A percentile compares a stretch with the other conserved stretches of the same genome.
phyloP scores from a whole-genome alignment of 2,113 vertebrate genomes.

The Cephalopholis sonnerati region DNA sequence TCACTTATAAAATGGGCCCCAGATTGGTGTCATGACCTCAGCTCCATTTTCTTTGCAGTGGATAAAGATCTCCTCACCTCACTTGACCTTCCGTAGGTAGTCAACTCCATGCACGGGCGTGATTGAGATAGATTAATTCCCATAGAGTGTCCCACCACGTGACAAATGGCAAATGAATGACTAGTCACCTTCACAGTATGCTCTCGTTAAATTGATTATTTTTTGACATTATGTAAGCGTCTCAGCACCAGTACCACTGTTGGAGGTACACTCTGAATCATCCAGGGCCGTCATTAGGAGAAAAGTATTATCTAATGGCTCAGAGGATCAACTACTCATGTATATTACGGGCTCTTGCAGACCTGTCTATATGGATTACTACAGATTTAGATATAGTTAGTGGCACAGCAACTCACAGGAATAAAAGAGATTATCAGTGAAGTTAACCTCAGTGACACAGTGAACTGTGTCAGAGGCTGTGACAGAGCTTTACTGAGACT shows the following conservation, averaged over 20 bases:
- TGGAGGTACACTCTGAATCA: constrained; percentile 25
- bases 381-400: constrained; percentile 54
- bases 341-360: constrained; percentile 55
- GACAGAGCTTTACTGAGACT: constrained; percentile 12
- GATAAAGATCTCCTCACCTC: background rate
- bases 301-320: constrained; percentile 69
- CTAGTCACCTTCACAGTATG: constrained; percentile 42
- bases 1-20: background rate
- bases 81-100: background rate
- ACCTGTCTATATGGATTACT: constrained; percentile 65
- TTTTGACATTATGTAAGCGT: constrained; percentile 45
- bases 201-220: constrained; percentile 36
- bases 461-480: constrained; percentile 20
- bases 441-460: constrained; percentile 25
- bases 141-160: background rate
- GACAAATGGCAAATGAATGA: constrained; percentile 16
- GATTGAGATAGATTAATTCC: background rate
- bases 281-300: constrained; percentile 36
- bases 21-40: background rate
- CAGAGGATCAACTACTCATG: constrained; percentile 61
- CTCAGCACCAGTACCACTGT: constrained; percentile 17
- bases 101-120: background rate
- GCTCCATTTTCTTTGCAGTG: background rate
- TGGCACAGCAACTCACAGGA: constrained; percentile 38
- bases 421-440: constrained; percentile 53